Conservation (phyloP, 2,888 invertebrate genomes). For the Diadromus collaris region DNA sequence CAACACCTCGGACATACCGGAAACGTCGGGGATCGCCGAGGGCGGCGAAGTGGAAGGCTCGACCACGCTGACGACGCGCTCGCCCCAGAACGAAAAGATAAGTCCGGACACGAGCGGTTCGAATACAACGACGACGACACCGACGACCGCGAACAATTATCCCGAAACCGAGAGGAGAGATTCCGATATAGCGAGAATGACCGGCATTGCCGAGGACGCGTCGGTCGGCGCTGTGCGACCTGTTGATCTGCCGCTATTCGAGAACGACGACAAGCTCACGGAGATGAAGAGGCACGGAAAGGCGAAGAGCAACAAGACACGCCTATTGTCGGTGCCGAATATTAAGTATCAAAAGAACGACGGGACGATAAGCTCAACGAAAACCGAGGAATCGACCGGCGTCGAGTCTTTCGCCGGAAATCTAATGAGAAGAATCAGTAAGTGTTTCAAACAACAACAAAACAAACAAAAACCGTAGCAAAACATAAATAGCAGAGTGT, state of each 20-base stretch:
- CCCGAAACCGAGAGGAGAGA: constrained; percentile 46
- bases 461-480: constrained; percentile 24
- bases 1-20: constrained; percentile 67
- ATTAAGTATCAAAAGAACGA: constrained; percentile 84
- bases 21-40: constrained; percentile 54
- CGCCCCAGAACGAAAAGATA: constrained; percentile 50
- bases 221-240: constrained; percentile 80
- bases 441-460: constrained; percentile 80
- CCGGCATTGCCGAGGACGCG: constrained; percentile 36
- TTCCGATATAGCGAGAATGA: constrained; percentile 36
- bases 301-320: constrained; percentile 83
- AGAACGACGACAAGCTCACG: constrained; percentile 76
- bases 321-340: constrained; percentile 90
- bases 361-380: constrained; percentile 69
- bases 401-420: constrained; percentile 85
- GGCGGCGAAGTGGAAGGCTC: constrained; percentile 27
- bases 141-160: constrained; percentile 33
- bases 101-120: constrained; percentile 50
- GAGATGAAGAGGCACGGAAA: constrained; percentile 81
- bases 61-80: constrained; percentile 20
- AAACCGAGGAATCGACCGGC: constrained; percentile 59
- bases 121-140: constrained; percentile 46
- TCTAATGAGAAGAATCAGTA: constrained; percentile 93
- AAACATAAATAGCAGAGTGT: constrained; percentile 48
- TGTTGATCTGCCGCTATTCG: constrained; percentile 84